Conservation (phyloP, 2,888 invertebrate species). For the Limnephilus marmoratus region DNA sequence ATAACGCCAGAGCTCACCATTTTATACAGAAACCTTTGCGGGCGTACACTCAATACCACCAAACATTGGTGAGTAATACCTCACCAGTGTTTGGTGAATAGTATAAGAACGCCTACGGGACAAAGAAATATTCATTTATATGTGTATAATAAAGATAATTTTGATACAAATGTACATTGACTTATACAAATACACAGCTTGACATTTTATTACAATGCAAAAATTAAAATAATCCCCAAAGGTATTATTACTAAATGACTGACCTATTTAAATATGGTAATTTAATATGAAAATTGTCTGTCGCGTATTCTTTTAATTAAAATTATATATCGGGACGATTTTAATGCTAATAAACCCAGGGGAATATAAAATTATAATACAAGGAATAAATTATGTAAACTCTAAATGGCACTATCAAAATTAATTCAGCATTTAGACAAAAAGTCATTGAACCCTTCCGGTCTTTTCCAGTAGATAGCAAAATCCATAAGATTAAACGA, state of each 20-base stretch:
- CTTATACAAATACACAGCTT: not conserved
- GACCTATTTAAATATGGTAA: not conserved
- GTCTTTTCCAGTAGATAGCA: not conserved
- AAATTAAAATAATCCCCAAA: not conserved
- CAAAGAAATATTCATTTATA: too few relatives aligned
- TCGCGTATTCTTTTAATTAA: not conserved
- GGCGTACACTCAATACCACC: too few relatives aligned
- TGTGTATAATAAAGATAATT: too few relatives aligned
- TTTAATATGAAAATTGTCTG: not conserved
- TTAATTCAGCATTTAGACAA: not conserved
- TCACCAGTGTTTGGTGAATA: too few relatives aligned
- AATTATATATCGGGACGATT: not conserved
- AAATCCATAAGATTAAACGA: not conserved
- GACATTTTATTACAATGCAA: not conserved
- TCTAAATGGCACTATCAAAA: not conserved
- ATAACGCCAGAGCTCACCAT: too few relatives aligned
- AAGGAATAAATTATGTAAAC: not conserved
- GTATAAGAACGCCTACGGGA: too few relatives aligned
- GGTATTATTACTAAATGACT: not conserved
- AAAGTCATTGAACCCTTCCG: not conserved
- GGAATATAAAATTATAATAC: not conserved
- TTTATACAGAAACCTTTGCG: too few relatives aligned
- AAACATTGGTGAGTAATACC: too few relatives aligned
- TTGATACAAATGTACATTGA: too few relatives aligned
- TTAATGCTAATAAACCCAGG: not conserved